phyloP scores from a whole-genome alignment of 2,888 invertebrate genomes.

The Graphium colonna region DNA sequence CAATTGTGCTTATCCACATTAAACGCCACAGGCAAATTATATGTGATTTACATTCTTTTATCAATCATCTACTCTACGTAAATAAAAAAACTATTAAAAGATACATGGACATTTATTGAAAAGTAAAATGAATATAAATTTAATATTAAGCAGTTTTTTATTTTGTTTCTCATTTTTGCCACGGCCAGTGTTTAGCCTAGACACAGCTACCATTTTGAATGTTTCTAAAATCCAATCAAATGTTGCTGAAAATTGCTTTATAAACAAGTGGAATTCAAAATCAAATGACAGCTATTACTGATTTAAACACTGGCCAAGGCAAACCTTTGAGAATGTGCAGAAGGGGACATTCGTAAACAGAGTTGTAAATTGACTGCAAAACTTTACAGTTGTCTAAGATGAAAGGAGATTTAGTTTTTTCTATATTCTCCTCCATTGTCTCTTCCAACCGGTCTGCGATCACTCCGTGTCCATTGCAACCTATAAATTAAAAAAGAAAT shows the following conservation, averaged over 20 bases:
- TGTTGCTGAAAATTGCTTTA: too few species aligned
- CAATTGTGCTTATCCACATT: too few species aligned
- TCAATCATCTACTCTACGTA: too few species aligned
- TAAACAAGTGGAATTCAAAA: neutral
- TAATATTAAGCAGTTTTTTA: neutral
- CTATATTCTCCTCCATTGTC: slow-evolving; percentile 20
- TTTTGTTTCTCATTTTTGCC: slow-evolving; percentile 34
- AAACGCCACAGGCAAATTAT: too few species aligned
- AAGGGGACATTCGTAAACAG: slow-evolving; percentile 37
- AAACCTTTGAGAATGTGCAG: slow-evolving; percentile 40
- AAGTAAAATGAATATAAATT: neutral
- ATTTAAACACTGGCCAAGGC: slow-evolving; percentile 67
- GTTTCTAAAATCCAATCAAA: too few species aligned
- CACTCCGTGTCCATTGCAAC: slow-evolving; percentile 77
- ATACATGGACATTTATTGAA: slow-evolving; percentile 5
- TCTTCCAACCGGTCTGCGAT: slow-evolving; percentile 44
- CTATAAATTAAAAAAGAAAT: too few species aligned
- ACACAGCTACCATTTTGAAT: too few species aligned
- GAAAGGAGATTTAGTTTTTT: neutral
- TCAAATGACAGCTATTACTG: slow-evolving; percentile 1
- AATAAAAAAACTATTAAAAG: neutral
- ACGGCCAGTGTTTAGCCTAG: slow-evolving; percentile 57
- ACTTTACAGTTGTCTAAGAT: neutral
- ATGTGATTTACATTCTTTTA: too few species aligned
- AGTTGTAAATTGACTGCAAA: neutral